Percentiles rank a stretch among this genome's conserved stretches.
Evolutionary conservation across 2,797 vertebrate genomes (phyloP).

Genomic region (Myotis daubentonii): DNA sequence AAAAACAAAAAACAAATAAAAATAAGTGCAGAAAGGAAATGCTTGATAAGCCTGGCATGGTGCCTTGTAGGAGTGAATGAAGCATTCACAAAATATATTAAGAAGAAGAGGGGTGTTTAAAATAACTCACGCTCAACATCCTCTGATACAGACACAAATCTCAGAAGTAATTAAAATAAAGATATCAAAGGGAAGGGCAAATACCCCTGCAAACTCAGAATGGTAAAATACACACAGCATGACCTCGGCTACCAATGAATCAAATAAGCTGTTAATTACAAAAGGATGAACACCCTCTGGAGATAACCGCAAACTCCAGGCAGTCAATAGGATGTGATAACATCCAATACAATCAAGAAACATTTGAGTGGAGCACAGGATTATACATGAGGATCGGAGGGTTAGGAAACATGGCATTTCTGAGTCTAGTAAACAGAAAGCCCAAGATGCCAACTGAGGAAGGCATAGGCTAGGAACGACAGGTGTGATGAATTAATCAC

Average conservation of each 20-base stretch:
- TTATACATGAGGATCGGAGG: conserved; percentile 76
- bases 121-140: conserved; percentile 44
- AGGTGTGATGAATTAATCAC: conserved; percentile 69
- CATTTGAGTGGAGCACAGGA: conserved; percentile 77
- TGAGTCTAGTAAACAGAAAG: conserved; percentile 78
- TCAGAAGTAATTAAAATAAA: conserved; percentile 78
- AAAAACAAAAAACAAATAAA: neutral
- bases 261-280: conserved; percentile 82
- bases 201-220: conserved; percentile 66
- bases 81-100: conserved; percentile 57
- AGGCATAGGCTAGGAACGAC: conserved; percentile 64
- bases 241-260: conserved; percentile 76
- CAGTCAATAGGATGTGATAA: conserved; percentile 80
- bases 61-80: conserved; percentile 37
- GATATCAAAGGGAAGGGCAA: conserved; percentile 68
- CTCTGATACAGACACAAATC: conserved; percentile 74
- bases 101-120: conserved; percentile 68
- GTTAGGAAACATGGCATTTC: conserved; percentile 80
- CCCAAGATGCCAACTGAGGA: conserved; percentile 55
- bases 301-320: conserved; percentile 73
- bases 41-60: neutral
- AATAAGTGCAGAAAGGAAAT: neutral
- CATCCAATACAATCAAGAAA: conserved; percentile 81
- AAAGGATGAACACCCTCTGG: conserved; percentile 76
- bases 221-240: conserved; percentile 72